Evolutionary conservation across 2,113 vertebrate genomes (phyloP).

Genomic region (Thymallus thymallus): DNA sequence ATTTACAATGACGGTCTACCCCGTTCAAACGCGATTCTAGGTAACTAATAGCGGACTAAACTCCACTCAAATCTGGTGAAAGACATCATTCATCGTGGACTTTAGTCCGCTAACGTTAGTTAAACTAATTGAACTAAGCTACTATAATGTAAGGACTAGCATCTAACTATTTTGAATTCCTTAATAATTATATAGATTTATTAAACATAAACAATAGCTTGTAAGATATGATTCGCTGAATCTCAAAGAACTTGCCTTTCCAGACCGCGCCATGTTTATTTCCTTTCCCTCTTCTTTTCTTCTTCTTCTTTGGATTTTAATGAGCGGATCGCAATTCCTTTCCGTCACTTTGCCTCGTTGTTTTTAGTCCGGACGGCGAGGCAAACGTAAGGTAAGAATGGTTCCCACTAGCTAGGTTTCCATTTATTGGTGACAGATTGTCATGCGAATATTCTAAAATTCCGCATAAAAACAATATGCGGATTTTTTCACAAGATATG

Average conservation of each 20-base stretch:
- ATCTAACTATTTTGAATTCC: not conserved
- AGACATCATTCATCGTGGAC: not conserved
- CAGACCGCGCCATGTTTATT: constrained; percentile 60
- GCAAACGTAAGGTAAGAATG: not conserved
- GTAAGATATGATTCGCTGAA: not conserved
- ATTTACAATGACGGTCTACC: no score
- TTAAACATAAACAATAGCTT: not conserved
- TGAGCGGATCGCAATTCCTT: no score
- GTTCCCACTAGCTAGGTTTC: constrained; percentile 19
- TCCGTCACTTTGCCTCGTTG: constrained; percentile 39
- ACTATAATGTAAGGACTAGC: not conserved
- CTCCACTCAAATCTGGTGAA: not conserved
- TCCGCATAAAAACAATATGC: no score
- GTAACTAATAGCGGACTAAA: no score
- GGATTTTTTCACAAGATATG: no score
- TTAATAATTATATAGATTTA: not conserved
- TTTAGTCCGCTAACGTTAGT: not conserved
- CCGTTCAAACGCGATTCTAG: no score
- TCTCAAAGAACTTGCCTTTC: constrained; percentile 57
- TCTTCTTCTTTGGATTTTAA: no score
- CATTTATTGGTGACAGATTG: no score
- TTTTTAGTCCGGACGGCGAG: constrained; percentile 65
- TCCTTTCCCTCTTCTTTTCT: constrained; percentile 42
- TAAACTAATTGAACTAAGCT: not conserved
- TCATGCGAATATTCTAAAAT: no score